Evolutionary conservation across 2,113 vertebrate species (phyloP), one percentile per base, ranked within the genome.

Genomic region (Melanostigma gelatinosum): DNA sequence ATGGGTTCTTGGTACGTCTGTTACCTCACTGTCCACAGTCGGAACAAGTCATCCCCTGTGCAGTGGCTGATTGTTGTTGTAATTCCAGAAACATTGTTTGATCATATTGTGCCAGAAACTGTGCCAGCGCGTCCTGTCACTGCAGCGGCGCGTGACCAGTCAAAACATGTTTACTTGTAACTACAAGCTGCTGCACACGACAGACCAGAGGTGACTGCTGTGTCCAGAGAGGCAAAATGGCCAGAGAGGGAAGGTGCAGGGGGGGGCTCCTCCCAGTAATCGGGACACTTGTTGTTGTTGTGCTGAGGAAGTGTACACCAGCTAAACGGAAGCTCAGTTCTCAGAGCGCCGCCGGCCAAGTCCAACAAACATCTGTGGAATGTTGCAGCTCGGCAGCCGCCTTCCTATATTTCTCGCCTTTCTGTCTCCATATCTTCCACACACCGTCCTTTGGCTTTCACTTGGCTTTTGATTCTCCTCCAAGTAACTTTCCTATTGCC

Each of bases 301-400:
- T 84, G 46, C 61, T 78, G 71, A 72, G 80, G 85, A 87, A 85
- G 77, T 76, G 46, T 60, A 77, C 75, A 4, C 44, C 52, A 68
- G 69, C 75, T 60, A 66, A 82, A 75, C 52, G 70, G 92, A 89
- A 89, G 85, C 77, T 27, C 16, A 9, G 34, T 69, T 89, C 75
- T 88, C 63, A 48, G 80, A 38, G 67, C 40, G 6, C 16, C 4
- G 44, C 79, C 18, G 27, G 82, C 82, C 81, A 58, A 90, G 71
- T 77, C 82, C 85, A 29, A 34, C 83, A 88, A 89, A 86, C 86
- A 90, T 93, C 75, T 85, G 64, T 77, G 89, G 85, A 91, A 93
- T 91, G 88, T 89, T 78, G 68, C 86, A 64, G 75, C 77, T 75
- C 68, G 4, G 32, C 65, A 63, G 67, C 40, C 55, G 44, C 65